Conservation (phyloP, 2,888 invertebrate species). For the Trissoscelio sp. region DNA sequence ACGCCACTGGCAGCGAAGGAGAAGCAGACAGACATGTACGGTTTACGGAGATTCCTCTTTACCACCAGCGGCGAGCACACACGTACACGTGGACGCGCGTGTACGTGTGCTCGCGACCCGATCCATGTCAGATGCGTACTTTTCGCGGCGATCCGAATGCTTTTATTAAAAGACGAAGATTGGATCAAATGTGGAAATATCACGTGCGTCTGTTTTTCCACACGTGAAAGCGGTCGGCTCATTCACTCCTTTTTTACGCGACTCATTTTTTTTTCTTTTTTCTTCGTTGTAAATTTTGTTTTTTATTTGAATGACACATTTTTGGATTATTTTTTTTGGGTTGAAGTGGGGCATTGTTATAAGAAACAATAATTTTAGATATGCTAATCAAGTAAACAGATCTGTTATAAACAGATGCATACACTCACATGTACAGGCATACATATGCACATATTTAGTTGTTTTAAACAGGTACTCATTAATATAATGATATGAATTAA, state of each 20-base stretch:
- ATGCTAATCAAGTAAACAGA: too few relatives aligned
- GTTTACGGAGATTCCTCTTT: conserved; percentile 76
- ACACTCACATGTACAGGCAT: too few relatives aligned
- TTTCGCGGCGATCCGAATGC: conserved; percentile 57
- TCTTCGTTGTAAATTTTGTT: too few relatives aligned
- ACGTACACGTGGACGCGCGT: conserved; percentile 37
- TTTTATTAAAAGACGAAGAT: conserved; percentile 45
- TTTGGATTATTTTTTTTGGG: too few relatives aligned
- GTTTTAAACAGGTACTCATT: too few relatives aligned
- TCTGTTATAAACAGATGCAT: too few relatives aligned
- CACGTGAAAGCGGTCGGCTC: conserved; percentile 29
- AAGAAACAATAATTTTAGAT: too few relatives aligned
- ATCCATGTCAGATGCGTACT: conserved; percentile 48
- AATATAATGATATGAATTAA: too few relatives aligned
- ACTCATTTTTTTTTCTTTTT: too few relatives aligned
- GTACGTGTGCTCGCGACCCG: conserved; percentile 64
- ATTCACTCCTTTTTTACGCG: neutral
- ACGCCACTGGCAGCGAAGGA: conserved; percentile 61
- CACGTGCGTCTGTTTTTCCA: conserved; percentile 53
- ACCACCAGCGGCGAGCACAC: conserved; percentile 70
- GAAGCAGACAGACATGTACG: conserved; percentile 73
- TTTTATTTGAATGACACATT: too few relatives aligned
- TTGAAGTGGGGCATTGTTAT: too few relatives aligned
- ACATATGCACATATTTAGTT: too few relatives aligned
- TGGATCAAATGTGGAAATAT: conserved; percentile 41